A percentile compares a stretch with the other conserved stretches of the same genome.
These are phyloP conservation scores for Acrobasis suavella DNA, from an alignment of 2,888 invertebrate species.

Conservation along the genomic window DNA sequence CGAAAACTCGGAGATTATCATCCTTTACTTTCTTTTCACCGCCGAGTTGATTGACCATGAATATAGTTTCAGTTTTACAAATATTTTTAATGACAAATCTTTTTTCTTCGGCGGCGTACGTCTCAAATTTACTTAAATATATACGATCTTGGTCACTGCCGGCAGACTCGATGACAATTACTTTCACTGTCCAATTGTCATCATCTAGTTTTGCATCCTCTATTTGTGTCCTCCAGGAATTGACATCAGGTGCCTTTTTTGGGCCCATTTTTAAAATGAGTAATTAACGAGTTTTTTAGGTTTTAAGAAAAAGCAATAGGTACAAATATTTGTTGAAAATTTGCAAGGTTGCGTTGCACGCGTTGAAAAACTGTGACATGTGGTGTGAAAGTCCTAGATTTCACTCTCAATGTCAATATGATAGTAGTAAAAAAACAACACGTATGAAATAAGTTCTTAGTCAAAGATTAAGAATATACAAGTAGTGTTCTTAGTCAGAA, in stretches of 20 bases:
- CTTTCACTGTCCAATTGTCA: conserved; percentile 62
- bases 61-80: conserved; percentile 72
- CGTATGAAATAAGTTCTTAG: too few relatives aligned
- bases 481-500: too few relatives aligned
- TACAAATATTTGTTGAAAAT: neutral
- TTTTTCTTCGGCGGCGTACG: conserved; percentile 63
- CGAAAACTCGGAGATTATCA: conserved; percentile 65
- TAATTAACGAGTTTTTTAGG: neutral
- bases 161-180: conserved; percentile 66
- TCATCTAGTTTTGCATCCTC: conserved; percentile 60
- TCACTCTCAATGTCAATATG: too few relatives aligned
- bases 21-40: conserved; percentile 70
- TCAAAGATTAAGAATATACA: too few relatives aligned
- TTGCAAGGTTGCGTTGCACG: too few relatives aligned
- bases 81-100: conserved; percentile 75
- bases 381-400: too few relatives aligned
- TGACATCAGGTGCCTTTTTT: conserved; percentile 57
- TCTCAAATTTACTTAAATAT: conserved; percentile 69
- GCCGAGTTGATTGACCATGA: conserved; percentile 75
- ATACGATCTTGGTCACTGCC: conserved; percentile 69
- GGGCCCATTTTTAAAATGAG: conserved; percentile 46
- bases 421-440: too few relatives aligned
- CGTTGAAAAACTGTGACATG: too few relatives aligned
- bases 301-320: neutral
- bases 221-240: conserved; percentile 57